These are phyloP conservation scores for Carcharodon carcharias DNA, from an alignment of 2,797 vertebrate genomes.

Conservation along the genomic window DNA sequence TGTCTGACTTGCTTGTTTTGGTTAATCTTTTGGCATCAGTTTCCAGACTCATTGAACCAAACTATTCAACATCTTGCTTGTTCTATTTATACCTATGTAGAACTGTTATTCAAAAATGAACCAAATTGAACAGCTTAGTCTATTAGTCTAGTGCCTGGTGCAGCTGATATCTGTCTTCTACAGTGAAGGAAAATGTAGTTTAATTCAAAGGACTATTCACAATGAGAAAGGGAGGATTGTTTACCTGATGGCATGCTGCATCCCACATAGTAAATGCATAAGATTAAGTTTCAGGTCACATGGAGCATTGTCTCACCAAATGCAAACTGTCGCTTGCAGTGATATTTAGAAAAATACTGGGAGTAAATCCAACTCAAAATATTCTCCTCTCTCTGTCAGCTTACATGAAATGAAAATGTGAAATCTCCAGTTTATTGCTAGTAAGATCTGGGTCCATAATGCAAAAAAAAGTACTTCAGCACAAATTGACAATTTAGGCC, in stretches of 20 bases:
- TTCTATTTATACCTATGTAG: background rate
- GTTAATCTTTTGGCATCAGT: background rate
- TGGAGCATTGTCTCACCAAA: background rate
- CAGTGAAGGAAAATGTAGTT: background rate
- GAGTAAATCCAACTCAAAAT: background rate
- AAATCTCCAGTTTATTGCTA: background rate
- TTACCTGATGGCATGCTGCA: background rate
- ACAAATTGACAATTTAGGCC: background rate
- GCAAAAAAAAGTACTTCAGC: background rate
- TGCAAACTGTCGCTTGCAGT: background rate
- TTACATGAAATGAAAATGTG: background rate
- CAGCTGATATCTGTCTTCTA: background rate
- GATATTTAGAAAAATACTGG: background rate
- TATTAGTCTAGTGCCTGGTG: background rate
- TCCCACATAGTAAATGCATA: background rate
- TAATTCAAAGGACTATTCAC: background rate
- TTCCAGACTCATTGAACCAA: background rate
- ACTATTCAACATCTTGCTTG: background rate
- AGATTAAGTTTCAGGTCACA: background rate
- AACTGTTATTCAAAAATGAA: background rate
- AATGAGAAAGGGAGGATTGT: background rate
- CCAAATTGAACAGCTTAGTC: background rate
- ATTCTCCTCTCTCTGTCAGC: background rate
- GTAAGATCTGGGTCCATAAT: background rate
- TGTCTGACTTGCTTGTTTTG: background rate